Evolutionary conservation across 2,113 vertebrate genomes (phyloP), one percentile per base, ranked within the genome.

Genomic region (Corydoras maculifer): DNA sequence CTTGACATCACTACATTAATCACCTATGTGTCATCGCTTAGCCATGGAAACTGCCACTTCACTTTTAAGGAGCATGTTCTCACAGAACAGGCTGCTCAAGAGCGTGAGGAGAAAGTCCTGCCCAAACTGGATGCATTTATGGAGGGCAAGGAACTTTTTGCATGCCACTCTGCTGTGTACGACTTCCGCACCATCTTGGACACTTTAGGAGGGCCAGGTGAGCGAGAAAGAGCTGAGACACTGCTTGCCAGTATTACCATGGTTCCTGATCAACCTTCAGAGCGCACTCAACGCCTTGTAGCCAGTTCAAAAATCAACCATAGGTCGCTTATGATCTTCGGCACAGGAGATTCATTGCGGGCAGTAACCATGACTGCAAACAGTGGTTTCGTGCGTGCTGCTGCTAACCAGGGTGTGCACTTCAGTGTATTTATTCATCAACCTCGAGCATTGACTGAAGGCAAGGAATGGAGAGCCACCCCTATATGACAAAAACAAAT

Each of bases 321-420:
- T 9, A 94, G 95, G 69, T 98, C 96, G 0, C 83, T 98, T 31
- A 84, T 88, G 48, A 98, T 98, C 81, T 99, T 99, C 50, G 97
- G 97, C 9, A 98, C 95, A 0, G 97, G 97, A 29, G 96, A 99
- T 79, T 77, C 88, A 0, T 83, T 98, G 58, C 93, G 86, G 75
- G 95, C 97, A 0, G 84, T 97, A 70, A 98, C 97, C 5, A 94
- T 98, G 94, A 98, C 96, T 0, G 97, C 97, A 4, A 99, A 99
- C 71, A 96, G 93, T 53, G 93, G 95, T 9, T 98, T 99, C 72
- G 91, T 99, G 54, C 90, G 97, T 69, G 94, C 97, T 4, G 94
- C 97, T 0, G 92, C 91, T 76, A 97, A 99, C 84, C 96, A 99
- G 83, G 94, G 94, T 0, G 91, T 98, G 63, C 92, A 85, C n/a